Evolutionary conservation across 1,140 invertebrate genomes (phyloP).

Genomic region (Cheumatopsyche charites): DNA sequence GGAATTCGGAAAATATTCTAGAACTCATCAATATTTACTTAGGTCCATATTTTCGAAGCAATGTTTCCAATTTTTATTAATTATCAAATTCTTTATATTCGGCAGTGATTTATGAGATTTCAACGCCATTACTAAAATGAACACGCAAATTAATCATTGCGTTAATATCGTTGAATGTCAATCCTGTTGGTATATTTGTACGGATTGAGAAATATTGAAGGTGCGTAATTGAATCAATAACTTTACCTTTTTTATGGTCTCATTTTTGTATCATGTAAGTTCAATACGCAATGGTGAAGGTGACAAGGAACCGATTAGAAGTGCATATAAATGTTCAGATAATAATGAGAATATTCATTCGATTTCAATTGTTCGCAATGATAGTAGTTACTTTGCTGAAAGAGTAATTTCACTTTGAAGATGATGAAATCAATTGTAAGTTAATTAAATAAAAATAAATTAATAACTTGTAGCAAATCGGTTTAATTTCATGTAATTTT

Average conservation of each 20-base stretch:
- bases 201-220: not conserved
- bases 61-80: no score
- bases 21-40: no score
- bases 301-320: conserved; percentile 22
- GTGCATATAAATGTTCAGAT: conserved; percentile 17
- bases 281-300: conserved; percentile 17
- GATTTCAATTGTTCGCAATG: not conserved
- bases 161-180: not conserved
- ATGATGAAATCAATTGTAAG: conserved; percentile 23
- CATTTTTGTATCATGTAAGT: not conserved
- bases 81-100: no score
- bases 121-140: no score
- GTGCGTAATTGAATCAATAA: conserved; percentile 10
- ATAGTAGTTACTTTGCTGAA: not conserved
- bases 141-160: no score
- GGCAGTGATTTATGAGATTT: no score
- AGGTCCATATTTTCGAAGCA: no score
- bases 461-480: no score
- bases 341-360: conserved; percentile 10
- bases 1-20: no score
- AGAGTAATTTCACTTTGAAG: not conserved
- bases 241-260: conserved; percentile 27
- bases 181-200: not conserved
- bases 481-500: conserved; percentile 11
- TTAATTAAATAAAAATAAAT: no score